Evolutionary conservation across 2,888 invertebrate genomes (phyloP).

Genomic region (Eupithecia inturbata): DNA sequence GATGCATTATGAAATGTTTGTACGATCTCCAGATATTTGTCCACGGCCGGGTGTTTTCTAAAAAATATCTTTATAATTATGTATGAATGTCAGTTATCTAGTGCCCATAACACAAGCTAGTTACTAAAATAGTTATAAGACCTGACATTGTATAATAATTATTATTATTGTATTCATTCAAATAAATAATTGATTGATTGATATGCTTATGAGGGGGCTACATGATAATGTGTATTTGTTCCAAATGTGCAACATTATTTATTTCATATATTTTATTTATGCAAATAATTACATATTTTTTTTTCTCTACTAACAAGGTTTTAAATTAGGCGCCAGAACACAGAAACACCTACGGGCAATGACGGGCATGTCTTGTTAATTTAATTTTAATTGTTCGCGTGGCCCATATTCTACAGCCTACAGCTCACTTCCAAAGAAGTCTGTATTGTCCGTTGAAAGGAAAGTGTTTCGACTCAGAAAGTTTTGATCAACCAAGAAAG

Average conservation of each 20-base stretch:
- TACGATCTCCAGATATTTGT: neutral
- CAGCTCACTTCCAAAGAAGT: constrained; percentile 3
- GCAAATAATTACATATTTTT: neutral
- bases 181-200: no score
- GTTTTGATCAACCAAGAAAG: constrained; percentile 54
- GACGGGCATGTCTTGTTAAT: neutral
- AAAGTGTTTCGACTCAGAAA: constrained; percentile 63
- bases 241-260: no score
- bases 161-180: no score
- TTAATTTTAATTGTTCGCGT: constrained; percentile 6
- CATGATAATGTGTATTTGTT: neutral
- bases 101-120: neutral
- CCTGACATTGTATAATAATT: no score
- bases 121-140: no score
- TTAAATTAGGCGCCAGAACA: neutral
- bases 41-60: neutral
- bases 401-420: neutral
- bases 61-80: neutral
- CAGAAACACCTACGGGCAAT: neutral
- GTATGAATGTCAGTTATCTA: neutral
- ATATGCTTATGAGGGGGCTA: neutral
- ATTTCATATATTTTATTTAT: neutral
- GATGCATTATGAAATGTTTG: neutral
- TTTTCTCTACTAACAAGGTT: neutral
- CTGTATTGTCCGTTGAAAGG: constrained; percentile 53